Conservation (phyloP, 2,113 vertebrate species). For the Amazona vittata region DNA sequence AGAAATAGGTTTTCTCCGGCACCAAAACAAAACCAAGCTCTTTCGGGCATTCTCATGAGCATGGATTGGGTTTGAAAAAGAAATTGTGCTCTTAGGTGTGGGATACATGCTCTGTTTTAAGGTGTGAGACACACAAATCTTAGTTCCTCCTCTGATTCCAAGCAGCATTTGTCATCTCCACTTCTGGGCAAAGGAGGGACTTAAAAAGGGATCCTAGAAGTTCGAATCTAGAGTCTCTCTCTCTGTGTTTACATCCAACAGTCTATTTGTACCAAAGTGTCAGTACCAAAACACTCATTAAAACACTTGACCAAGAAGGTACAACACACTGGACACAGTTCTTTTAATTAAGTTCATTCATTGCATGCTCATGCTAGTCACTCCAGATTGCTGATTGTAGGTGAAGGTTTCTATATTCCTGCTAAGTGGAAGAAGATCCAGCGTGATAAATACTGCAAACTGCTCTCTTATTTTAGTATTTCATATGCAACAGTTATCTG, state of each 20-base stretch:
- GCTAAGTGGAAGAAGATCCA: background rate
- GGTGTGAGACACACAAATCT: background rate
- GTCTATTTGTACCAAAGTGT: background rate
- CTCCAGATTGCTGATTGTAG: background rate
- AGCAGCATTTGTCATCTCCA: background rate
- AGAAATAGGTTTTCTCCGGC: background rate
- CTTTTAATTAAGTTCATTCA: background rate
- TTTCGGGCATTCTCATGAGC: background rate
- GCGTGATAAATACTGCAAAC: background rate
- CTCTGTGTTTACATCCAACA: background rate
- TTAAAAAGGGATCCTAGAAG: background rate
- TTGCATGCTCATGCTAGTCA: background rate
- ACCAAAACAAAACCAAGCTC: background rate
- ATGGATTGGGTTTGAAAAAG: background rate
- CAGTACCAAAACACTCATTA: background rate
- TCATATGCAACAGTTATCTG: background rate
- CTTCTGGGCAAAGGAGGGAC: background rate
- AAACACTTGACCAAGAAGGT: background rate
- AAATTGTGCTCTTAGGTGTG: background rate
- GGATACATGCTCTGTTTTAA: background rate
- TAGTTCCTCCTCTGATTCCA: background rate
- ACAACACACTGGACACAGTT: background rate
- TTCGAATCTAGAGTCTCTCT: background rate
- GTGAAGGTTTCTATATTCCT: background rate
- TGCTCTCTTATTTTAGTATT: background rate